These are phyloP conservation scores for Protomyctophum bolini DNA, from an alignment of 2,113 vertebrate genomes.

Conservation along the genomic window DNA sequence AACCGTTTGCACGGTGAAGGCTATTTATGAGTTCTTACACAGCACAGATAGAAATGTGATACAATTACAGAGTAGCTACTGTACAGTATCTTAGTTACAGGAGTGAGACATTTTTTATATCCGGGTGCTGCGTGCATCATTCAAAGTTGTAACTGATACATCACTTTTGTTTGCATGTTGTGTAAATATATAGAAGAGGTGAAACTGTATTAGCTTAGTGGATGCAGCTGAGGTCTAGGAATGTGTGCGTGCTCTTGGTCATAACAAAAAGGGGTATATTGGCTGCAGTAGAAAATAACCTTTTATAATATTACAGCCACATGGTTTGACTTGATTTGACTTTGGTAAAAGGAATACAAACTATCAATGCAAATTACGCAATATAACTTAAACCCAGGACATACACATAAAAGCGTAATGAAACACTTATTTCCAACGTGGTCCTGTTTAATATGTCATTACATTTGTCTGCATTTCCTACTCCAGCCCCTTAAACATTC, in stretches of 20 bases:
- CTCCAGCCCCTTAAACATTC: too few relatives aligned
- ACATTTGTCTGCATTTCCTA: too few relatives aligned
- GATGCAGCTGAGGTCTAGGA: constrained; percentile 20
- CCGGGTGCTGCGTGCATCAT: constrained; percentile 9
- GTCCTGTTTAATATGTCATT: too few relatives aligned
- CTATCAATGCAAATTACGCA: too few relatives aligned
- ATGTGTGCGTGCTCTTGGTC: constrained; percentile 4
- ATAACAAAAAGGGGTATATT: constrained; percentile 23
- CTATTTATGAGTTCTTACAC: constrained; percentile 24
- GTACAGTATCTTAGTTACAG: constrained; percentile 22
- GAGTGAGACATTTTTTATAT: constrained; percentile 31
- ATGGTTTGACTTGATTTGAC: too few relatives aligned
- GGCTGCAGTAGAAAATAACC: not conserved
- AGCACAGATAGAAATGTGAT: constrained; percentile 23
- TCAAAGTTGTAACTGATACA: constrained; percentile 26
- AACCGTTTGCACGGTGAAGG: constrained; percentile 32
- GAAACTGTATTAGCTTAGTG: not conserved
- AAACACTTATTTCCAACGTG: too few relatives aligned
- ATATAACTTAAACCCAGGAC: too few relatives aligned
- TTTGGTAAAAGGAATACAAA: too few relatives aligned
- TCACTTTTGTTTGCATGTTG: constrained; percentile 36
- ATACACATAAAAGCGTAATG: too few relatives aligned
- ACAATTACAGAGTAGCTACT: constrained; percentile 21
- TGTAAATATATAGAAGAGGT: constrained; percentile 41
- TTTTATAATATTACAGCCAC: not conserved